Evolutionary conservation across 1,140 invertebrate species (phyloP), one percentile per base, ranked within the genome.

Genomic region (Pogonomyrmex barbatus): DNA sequence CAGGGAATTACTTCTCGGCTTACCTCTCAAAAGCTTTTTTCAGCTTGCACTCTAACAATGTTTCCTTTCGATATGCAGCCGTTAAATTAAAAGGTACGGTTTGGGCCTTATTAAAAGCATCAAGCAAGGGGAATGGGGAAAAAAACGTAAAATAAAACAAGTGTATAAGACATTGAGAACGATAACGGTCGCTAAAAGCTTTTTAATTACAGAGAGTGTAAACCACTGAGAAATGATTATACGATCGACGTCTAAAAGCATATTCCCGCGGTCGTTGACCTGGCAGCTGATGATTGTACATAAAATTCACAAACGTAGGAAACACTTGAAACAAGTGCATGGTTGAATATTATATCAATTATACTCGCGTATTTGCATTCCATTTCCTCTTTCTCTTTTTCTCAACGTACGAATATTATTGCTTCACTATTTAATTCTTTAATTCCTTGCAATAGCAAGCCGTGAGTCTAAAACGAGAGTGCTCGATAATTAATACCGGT

Each of bases 141-240:
- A 76, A 76, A 63, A 50, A 17, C 68, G 52, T 73, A 60, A 75
- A 54, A 62, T 10, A 8, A 65, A 76, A 73, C 42, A 84, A 24
- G 56, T 76, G 39, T 45, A 45, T 70, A 81, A 81, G 50, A 58
- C 65, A 14, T 33, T 10, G 45, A 62, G 42, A 45, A 75, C 47
- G 83, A 85, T 65, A 52, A 47, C 36, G 39, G 52, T 47, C 62
- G 73, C 73, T 85, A 78, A 85, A 85, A 78, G 83, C 83, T 85
- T 85, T 85, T 85, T 85, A 85, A 85, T 85, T 85, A 85, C 60
- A 45, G 60, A 45, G 50, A 62, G 73, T 85, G 60, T 70, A 85
- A 85, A 85, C 83, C 36, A 52, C 24, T 67, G 71, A 77, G 73
- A 60, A 60, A 77, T 77, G 73, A 85, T 85, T 78, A 78, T 45